A percentile compares a stretch with the other conserved stretches of the same genome.
Evolutionary conservation across 1,140 invertebrate species (phyloP).

Genomic region (Pseudomyrmex cubaensis): DNA sequence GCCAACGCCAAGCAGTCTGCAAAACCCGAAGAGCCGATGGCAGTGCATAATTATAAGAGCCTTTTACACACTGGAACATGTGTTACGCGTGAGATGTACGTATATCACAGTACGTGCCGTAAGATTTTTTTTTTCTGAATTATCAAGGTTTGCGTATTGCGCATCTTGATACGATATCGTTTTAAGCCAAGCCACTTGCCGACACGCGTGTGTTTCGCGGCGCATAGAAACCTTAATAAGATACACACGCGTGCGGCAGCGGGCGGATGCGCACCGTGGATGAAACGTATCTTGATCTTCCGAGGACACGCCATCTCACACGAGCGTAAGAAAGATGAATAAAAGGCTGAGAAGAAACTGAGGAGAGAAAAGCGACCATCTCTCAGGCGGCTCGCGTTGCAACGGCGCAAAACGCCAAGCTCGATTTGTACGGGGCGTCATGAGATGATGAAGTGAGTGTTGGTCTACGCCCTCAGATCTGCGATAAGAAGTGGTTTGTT

Average conservation of each 20-base stretch:
- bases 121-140: neutral
- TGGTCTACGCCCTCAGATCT: too few species aligned
- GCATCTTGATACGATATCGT: constrained; percentile 36
- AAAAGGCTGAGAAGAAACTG: constrained; percentile 38
- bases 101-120: neutral
- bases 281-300: constrained; percentile 58
- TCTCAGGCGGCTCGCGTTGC: neutral
- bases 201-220: constrained; percentile 32
- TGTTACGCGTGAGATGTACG: neutral
- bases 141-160: constrained; percentile 4
- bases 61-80: constrained; percentile 31
- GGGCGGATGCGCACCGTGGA: neutral
- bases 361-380: constrained; percentile 54
- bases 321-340: constrained; percentile 62
- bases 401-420: neutral
- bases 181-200: constrained; percentile 28
- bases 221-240: constrained; percentile 45
- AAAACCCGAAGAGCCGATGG: constrained; percentile 16
- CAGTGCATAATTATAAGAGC: constrained; percentile 37
- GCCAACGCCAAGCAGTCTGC: constrained; percentile 78
- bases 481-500: too few species aligned
- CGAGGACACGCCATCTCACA: constrained; percentile 36
- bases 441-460: too few species aligned
- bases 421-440: constrained; percentile 1
- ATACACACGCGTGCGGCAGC: constrained; percentile 40